Evolutionary conservation across 1,140 invertebrate genomes (phyloP).

Genomic region (Drosophila paulistorum): DNA sequence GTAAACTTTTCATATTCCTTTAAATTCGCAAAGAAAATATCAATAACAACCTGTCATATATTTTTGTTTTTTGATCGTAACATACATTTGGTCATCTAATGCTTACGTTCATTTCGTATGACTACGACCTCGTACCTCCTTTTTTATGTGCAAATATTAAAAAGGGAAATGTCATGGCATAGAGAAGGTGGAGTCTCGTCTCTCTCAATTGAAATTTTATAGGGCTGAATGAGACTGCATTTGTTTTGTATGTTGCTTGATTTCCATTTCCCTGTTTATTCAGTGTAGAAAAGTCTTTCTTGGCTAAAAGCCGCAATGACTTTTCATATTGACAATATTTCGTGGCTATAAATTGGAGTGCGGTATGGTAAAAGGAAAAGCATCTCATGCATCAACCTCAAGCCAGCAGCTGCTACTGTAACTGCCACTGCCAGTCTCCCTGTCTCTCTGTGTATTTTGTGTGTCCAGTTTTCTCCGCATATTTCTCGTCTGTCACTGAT

Average conservation of each 20-base stretch:
- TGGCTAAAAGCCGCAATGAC: constrained; percentile 57
- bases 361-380: neutral
- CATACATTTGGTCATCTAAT: too few species aligned
- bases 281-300: constrained; percentile 26
- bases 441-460: neutral
- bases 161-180: constrained; percentile 3
- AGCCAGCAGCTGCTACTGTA: constrained; percentile 46
- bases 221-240: constrained; percentile 54
- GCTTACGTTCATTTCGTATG: too few species aligned
- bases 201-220: constrained; percentile 20
- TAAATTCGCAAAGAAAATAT: too few species aligned
- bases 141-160: neutral
- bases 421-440: constrained; percentile 10
- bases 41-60: too few species aligned
- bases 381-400: constrained; percentile 50
- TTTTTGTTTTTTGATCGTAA: too few species aligned
- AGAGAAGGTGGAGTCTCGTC: constrained; percentile 4
- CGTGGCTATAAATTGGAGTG: constrained; percentile 23
- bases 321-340: constrained; percentile 57
- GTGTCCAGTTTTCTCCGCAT: constrained; percentile 40
- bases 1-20: too few species aligned
- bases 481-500: constrained; percentile 75
- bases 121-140: neutral
- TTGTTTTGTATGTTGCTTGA: constrained; percentile 54
- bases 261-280: constrained; percentile 48